These are phyloP conservation scores for Mormyrus lacerda DNA, from an alignment of 2,113 vertebrate genomes.

Conservation along the genomic window DNA sequence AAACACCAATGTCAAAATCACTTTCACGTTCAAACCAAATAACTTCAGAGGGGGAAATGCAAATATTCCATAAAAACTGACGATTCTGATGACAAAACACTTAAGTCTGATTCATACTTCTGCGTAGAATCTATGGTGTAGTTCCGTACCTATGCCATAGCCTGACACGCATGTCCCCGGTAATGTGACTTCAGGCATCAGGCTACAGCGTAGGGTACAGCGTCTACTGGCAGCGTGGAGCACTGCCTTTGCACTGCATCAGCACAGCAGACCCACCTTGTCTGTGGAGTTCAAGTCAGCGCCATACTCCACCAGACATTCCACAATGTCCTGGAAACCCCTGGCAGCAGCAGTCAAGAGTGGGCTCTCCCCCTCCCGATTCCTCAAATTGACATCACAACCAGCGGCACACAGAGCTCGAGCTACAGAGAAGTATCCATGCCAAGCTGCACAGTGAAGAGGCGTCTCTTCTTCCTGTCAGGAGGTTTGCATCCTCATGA, in stretches of 20 bases:
- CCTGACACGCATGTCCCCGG: not conserved
- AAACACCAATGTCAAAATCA: conserved; percentile 8
- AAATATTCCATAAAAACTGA: not conserved
- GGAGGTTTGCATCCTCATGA: not conserved
- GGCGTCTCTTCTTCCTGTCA: conserved; percentile 89
- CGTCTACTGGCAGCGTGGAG: not conserved
- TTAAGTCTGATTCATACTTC: not conserved
- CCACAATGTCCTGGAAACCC: conserved; percentile 90
- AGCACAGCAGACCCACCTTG: conserved; percentile 63
- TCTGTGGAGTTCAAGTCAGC: conserved; percentile 79
- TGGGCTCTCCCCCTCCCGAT: conserved; percentile 85
- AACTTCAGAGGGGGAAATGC: not conserved
- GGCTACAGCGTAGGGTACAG: not conserved
- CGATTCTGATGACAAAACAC: not conserved
- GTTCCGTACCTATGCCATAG: not conserved
- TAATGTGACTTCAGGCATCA: not conserved
- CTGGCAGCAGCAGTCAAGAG: conserved; percentile 87
- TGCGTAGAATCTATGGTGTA: not conserved
- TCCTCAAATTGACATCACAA: conserved; percentile 77
- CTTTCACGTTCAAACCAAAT: not conserved
- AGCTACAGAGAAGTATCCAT: conserved; percentile 84
- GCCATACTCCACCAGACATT: conserved; percentile 77
- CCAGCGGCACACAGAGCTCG: conserved; percentile 75
- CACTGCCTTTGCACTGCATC: not conserved
- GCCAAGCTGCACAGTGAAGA: conserved; percentile 93